Conservation (phyloP, 1,140 invertebrate genomes). For the Helicorthomorpha holstii region DNA sequence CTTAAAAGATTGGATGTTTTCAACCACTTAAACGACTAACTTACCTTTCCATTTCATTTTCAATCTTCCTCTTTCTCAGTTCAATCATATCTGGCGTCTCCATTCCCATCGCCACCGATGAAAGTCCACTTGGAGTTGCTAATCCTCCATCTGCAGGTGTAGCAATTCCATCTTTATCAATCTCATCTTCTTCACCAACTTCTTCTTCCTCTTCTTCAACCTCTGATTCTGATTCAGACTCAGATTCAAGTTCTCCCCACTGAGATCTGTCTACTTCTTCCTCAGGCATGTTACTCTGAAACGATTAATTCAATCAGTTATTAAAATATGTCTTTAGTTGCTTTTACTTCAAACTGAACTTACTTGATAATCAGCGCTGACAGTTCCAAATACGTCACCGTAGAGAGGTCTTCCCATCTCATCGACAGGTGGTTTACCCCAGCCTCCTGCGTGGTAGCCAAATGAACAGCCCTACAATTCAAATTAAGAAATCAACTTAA, state of each 20-base stretch:
- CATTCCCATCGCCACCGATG: constrained; percentile 82
- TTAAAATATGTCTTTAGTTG: neutral
- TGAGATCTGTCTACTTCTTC: constrained; percentile 77
- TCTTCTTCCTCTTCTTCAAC: constrained; percentile 60
- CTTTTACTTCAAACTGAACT: constrained; percentile 15
- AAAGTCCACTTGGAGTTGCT: constrained; percentile 68
- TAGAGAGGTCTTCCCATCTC: constrained; percentile 94
- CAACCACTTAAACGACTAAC: constrained; percentile 11
- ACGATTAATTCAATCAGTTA: neutral
- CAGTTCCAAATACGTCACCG: constrained; percentile 89
- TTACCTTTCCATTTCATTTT: constrained; percentile 89
- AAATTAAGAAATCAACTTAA: neutral
- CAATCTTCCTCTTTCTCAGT: constrained; percentile 89
- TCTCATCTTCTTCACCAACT: constrained; percentile 36
- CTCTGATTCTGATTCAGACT: constrained; percentile 65
- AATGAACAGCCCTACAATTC: constrained; percentile 60
- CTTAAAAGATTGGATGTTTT: neutral
- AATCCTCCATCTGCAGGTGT: constrained; percentile 43
- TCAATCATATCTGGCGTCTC: constrained; percentile 98
- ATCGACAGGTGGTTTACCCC: constrained; percentile 99
- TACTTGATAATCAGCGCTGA: constrained; percentile 40
- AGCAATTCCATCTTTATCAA: constrained; percentile 23
- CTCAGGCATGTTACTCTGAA: too few relatives aligned
- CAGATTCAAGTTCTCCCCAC: constrained; percentile 94
- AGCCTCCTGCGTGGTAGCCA: constrained; percentile 96